phyloP scores from a whole-genome alignment of 2,888 invertebrate species.

The Trimorus sp. region DNA sequence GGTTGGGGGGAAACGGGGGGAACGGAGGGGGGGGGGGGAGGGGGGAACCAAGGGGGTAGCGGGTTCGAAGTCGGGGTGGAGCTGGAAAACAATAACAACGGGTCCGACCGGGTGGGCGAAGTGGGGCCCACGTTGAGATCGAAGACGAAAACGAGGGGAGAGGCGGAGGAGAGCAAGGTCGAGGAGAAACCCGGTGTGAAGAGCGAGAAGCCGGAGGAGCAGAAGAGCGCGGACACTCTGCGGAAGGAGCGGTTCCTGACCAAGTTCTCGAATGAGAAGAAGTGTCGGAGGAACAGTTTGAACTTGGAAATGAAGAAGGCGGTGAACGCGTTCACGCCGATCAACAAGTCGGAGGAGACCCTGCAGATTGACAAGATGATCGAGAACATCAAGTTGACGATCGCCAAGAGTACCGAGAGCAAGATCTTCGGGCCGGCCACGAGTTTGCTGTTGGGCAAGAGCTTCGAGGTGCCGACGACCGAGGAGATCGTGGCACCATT shows the following conservation, averaged over 20 bases:
- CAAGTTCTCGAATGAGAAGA: slow-evolving; percentile 73
- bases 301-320: slow-evolving; percentile 78
- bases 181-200: slow-evolving; percentile 59
- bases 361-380: slow-evolving; percentile 80
- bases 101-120: slow-evolving; percentile 72
- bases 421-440: slow-evolving; percentile 77
- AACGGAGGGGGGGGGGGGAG: too few species aligned
- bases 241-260: slow-evolving; percentile 74
- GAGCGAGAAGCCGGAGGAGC: slow-evolving; percentile 52
- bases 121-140: slow-evolving; percentile 78
- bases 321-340: slow-evolving; percentile 73
- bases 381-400: slow-evolving; percentile 77
- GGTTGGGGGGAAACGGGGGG: too few species aligned
- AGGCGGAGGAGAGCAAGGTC: slow-evolving; percentile 67
- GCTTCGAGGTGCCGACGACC: slow-evolving; percentile 77
- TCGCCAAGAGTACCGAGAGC: slow-evolving; percentile 78
- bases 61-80: slow-evolving; percentile 69
- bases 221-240: slow-evolving; percentile 69
- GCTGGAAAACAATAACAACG: slow-evolving; percentile 77
- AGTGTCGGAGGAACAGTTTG: slow-evolving; percentile 77
- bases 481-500: slow-evolving; percentile 78
- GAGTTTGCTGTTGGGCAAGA: slow-evolving; percentile 73
- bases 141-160: slow-evolving; percentile 77
- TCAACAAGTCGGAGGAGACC: slow-evolving; percentile 72
- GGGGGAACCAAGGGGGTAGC: slow-evolving; percentile 68